Base-by-base conservation (phyloP, 35 echinoderm and acorn worm species). In the Apostichopus parvimensis region DNA sequence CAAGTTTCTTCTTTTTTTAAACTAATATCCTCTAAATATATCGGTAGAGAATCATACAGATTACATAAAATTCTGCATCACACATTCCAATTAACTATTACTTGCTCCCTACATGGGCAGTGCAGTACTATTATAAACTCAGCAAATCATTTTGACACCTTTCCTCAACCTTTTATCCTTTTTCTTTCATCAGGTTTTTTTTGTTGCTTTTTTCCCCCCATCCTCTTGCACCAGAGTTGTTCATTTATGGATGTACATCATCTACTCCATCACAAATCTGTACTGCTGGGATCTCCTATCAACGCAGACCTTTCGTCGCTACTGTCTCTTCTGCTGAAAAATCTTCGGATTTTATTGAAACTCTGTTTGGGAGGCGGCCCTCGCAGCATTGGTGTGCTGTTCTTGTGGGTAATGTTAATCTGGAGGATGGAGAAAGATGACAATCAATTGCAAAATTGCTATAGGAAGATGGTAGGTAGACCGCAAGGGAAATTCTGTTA, bases 351-450 rank as follows among this genome's bases (percentile, higher is more conserved):
- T 25, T 65, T 57, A 55, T 86, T 86, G 83, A 86, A 86, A 65
- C 85, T 87, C 22, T 87, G 85, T 59, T 87, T 87, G 21, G 96
- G 96, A 60, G 96, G 92, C 21, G 92, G 96, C 45, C 94, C 96
- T 78, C 91, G 68, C 58, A 95, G 90, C 96, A 98, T 98, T 10
- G 96, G 96, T 10, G 94, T 86, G 65, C 92, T 95, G 86, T 98
- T 98, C 86, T 98, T 95, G 90, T 94, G 94, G 13, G 94, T 95
- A 21, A 98, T 94, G n/a, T 95, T 89, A 91, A 98, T 98, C 96
- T 98, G 92, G 6, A 90, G 83, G n/a, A 57, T 45, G 3, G 34
- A 45, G 34, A 45, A 45, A 45, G 34, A 45, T 45, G 34, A 45
- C 34, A 45, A 45, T 45, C 34, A 45, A 45, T 45, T 45, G 34